Evolutionary conservation across 2,113 vertebrate species (phyloP), one percentile per base, ranked within the genome.

Genomic region (Pica pica): DNA sequence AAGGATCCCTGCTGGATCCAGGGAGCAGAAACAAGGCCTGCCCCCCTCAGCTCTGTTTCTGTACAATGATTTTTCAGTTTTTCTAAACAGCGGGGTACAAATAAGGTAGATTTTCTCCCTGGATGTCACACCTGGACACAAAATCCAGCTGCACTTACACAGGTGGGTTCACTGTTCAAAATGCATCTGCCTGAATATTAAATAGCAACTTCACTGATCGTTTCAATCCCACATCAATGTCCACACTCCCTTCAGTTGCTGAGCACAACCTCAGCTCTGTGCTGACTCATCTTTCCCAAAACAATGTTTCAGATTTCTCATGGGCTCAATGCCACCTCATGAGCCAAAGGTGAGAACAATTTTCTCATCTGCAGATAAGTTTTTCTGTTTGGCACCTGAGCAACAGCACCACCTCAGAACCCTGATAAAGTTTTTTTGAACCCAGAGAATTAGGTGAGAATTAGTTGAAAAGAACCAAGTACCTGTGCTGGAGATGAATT

Each of bases 401-500:
- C 21, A 50, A 42, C 24, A 69, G 10, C 19, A 24, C 3, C 22
- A 17, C 26, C 56, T 22, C 0, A 27, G 52, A 49, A 31, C 4
- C 0, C 0, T 11, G 9, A 56, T 13, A 24, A 3, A 21, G 24
- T 49, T 83, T 27, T 27, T 30, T 13, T 50, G 24, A 37, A 18
- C 53, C 22, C 53, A 44, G 30, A 60, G n/a, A 27, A 39, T 37
- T 4, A 59, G 77, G 55, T 53, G 76, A 57, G 63, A 70, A 85
- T n/a, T 5, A 22, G 16, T 14, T 55, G 33, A 11, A 10, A 39
- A 44, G n/a, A 57, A 35, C 93, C 7, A 95, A 99, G 98, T 97
- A 97, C 97, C 82, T 98, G 97, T 37, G 98, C 98, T 27, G 99
- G 98, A 44, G 98, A 98, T 1, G 98, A 99, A 77, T 96, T 98